A percentile compares a stretch with the other conserved stretches of the same genome.
Evolutionary conservation across 2,888 invertebrate genomes (phyloP).

Genomic region (Poecilobothrus nobilitatus): DNA sequence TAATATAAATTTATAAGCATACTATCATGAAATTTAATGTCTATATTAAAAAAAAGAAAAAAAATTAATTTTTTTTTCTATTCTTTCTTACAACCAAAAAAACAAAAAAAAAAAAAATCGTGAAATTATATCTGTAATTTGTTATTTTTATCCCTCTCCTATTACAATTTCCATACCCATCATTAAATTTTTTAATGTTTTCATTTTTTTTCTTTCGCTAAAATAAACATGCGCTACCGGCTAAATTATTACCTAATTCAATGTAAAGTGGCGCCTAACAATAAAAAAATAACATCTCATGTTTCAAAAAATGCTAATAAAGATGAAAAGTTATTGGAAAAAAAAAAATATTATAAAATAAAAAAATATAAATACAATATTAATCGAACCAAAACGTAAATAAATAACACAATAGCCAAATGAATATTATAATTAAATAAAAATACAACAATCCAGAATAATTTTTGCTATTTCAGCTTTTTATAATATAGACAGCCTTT

Average conservation of each 20-base stretch:
- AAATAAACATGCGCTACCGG: background rate
- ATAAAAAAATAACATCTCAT: slow-evolving; percentile 1
- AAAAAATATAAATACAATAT: background rate
- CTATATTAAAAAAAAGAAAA: too few species aligned
- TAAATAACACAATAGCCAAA: background rate
- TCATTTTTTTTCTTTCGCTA: too few species aligned
- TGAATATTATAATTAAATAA: slow-evolving; percentile 4
- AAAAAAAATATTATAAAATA: background rate
- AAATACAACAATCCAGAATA: background rate
- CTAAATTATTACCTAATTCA: slow-evolving; percentile 1
- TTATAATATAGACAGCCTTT: background rate
- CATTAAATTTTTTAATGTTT: too few species aligned
- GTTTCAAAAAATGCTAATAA: slow-evolving; percentile 6
- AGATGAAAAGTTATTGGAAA: background rate
- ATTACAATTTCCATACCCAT: too few species aligned
- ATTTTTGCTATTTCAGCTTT: background rate
- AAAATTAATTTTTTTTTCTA: too few species aligned
- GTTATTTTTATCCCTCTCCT: too few species aligned
- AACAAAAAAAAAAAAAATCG: too few species aligned
- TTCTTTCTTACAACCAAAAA: too few species aligned
- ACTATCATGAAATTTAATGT: too few species aligned
- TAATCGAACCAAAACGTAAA: background rate
- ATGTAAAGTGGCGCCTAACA: background rate
- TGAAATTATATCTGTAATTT: too few species aligned
- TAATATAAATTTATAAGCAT: too few species aligned